Base-by-base conservation (phyloP, 2,888 invertebrate species). In the Lysandra coridon region DNA sequence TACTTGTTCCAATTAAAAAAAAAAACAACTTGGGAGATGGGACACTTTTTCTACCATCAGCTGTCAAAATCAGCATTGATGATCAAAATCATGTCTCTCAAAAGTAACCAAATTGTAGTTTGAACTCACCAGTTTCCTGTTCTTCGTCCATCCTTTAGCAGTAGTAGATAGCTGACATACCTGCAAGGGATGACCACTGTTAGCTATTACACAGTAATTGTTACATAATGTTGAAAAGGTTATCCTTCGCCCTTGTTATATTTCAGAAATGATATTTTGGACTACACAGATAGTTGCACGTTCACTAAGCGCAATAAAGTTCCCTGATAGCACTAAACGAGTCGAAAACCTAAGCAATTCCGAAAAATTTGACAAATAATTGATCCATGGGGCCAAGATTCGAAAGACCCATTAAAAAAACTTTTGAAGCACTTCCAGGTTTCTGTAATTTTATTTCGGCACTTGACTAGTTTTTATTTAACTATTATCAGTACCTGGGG, bases 131-230 rank as follows among this genome's bases (percentile, higher is more conserved):
- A 96, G 95, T 96, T 97, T 98, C 87, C 96, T 96, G 89, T 96
- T 96, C 90, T 95, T 96, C 83, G 97, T 96, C 97, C 97, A 97
- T 94, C 96, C 96, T 90, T 96, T 96, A 84, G 96, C 91, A 85
- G 95, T 94, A 84, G 97, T 97, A 82, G 98, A 97, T 92, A 97
- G 96, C 89, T 96, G 96, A 91, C 96, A 96, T 86, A 96, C 95
- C 98, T 98, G 95, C 85, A 96, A 91, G 86, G 88, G 87, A 90
- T 82, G 87, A 84, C 86, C 85, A 87, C 86, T 88, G 87, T 95
- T 93, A 88, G 89, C 89, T 90, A 30, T 91, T 87, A 83, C 87
- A 86, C 87, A 87, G 53, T 85, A 90, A 90, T 89, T 90, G 91
- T 94, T 95, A 95, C 95, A 95, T 95, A 95, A 94, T 93, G 90